Evolutionary conservation across 2,888 invertebrate species (phyloP).

Genomic region (Heliconius hortense): DNA sequence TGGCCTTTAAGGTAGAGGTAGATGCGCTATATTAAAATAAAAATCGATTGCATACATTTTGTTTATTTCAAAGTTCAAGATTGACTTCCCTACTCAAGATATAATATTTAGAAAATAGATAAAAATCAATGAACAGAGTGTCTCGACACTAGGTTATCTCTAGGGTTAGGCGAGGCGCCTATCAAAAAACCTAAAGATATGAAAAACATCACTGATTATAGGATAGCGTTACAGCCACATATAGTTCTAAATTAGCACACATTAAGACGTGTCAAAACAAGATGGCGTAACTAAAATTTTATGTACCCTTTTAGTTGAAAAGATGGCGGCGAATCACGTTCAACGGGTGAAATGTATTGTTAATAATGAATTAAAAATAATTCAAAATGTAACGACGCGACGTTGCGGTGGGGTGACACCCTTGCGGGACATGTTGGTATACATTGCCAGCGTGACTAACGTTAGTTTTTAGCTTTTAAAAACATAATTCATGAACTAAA

Average conservation of each 20-base stretch:
- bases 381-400: constrained; percentile 66
- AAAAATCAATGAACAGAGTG: neutral
- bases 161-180: neutral
- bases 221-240: neutral
- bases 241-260: constrained; percentile 50
- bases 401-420: constrained; percentile 51
- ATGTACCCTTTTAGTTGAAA: constrained; percentile 43
- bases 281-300: constrained; percentile 47
- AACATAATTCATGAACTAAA: constrained; percentile 1
- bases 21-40: neutral
- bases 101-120: neutral
- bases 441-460: constrained; percentile 73
- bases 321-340: constrained; percentile 81
- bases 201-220: neutral
- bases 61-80: neutral
- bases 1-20: no score
- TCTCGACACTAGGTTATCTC: neutral
- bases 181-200: neutral
- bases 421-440: constrained; percentile 68
- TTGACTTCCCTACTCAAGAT: neutral
- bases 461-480: constrained; percentile 15
- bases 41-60: neutral
- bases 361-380: constrained; percentile 78
- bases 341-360: constrained; percentile 80
- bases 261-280: constrained; percentile 66